These are phyloP conservation scores for Hiodon tergisus DNA, from an alignment of 2,113 vertebrate species.

Conservation along the genomic window DNA sequence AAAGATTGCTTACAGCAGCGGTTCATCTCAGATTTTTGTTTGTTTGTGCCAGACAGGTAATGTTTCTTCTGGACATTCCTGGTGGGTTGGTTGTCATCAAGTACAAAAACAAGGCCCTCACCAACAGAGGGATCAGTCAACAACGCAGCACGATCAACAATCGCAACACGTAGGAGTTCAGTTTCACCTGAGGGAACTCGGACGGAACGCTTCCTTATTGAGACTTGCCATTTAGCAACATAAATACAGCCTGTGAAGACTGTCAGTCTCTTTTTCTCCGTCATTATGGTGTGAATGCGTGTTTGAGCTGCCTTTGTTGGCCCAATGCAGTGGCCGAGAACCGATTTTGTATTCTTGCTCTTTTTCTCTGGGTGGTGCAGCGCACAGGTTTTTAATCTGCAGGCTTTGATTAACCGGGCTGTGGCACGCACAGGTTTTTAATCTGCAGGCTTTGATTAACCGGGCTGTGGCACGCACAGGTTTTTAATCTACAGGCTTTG, in stretches of 20 bases:
- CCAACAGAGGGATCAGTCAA: slow-evolving; percentile 25
- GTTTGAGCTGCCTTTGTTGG: slow-evolving; percentile 4
- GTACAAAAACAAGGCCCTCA: slow-evolving; percentile 17
- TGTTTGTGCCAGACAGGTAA: no score
- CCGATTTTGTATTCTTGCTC: slow-evolving; percentile 37
- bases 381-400: not conserved
- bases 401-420: no score
- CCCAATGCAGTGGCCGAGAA: slow-evolving; percentile 30
- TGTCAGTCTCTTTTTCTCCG: not conserved
- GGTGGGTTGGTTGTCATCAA: not conserved
- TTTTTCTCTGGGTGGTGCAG: slow-evolving; percentile 47
- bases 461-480: no score
- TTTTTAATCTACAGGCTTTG: no score
- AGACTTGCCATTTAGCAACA: slow-evolving; percentile 30
- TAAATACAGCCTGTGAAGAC: slow-evolving; percentile 40
- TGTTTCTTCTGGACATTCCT: no score
- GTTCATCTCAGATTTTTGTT: no score
- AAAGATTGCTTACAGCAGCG: no score
- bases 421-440: no score
- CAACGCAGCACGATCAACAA: slow-evolving; percentile 26
- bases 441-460: no score
- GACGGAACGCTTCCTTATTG: slow-evolving; percentile 17
- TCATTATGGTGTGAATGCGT: not conserved
- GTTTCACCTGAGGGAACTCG: slow-evolving; percentile 34
- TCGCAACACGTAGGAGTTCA: slow-evolving; percentile 12